Base-by-base conservation (phyloP, 1,140 invertebrate genomes). In the Pseudomyrmex pallidus region DNA sequence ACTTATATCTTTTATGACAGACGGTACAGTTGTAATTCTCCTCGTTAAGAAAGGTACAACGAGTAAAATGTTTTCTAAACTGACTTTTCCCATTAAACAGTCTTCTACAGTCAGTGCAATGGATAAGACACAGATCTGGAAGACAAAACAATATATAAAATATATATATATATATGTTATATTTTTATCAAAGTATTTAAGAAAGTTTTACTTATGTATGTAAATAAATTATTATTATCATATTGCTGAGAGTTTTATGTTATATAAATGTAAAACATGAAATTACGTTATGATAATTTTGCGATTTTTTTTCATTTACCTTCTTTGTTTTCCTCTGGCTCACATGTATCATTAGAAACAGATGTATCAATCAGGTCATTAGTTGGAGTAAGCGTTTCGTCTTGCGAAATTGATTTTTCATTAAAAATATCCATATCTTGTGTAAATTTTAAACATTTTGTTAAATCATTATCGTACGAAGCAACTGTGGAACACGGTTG, bases 1-100 rank as follows among this genome's bases (percentile, higher is more conserved):
- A 91, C 90, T 87, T 90, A 57, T 91, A 91, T 1, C 15, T 63
- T 77, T 70, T 91, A 9, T 46, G 46, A 63, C 90, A 91, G 15
- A 80, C 82, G 12, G 86, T 44, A 63, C 90, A 91, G 8, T 64
- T 80, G 52, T 82, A 88, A 62, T 72, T 46, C 35, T 72, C 67
- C 73, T 35, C 35, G 5, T 82, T 84, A 1, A 59, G 10, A 9
- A 62, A 87, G 1, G 25, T 22, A 48, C 89, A 90, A 61, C 59
- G n/a, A 72, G 46, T 73, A 17, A 80, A 78, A 68, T 91, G 90
- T 54, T 85, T 89, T 57, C 87, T 87, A 68, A 90, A 88, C 5
- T 84, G 77, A 82, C 83, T 85, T 35, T 83, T 90, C 73, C 76
- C 83, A 52, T 66, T 84, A 63, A 85, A 91, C 63, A 89, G 46